Base-by-base conservation (phyloP, 2,888 invertebrate species). In the Hipparchia sbordonii region DNA sequence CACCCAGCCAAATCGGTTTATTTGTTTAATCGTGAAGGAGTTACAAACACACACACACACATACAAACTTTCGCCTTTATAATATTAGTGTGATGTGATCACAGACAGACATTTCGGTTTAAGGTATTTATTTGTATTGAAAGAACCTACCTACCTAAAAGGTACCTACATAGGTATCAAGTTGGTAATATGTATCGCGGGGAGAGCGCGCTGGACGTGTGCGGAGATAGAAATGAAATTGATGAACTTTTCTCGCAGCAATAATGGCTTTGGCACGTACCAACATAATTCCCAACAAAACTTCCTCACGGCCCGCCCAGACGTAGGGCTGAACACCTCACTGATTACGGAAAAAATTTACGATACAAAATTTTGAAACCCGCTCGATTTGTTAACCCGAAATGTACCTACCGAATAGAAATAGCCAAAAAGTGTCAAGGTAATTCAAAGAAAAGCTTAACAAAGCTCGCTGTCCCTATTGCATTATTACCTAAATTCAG, bases 221-320 rank as follows among this genome's bases (percentile, higher is more conserved):
- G 81, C 80, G 85, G 85, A 85, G 85, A 86, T 85, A 90, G 89
- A 91, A 93, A 94, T 93, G 91, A 94, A 94, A 94, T 93, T 94
- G 93, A 94, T 94, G 94, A 94, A 94, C 93, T 94, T 94, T 94
- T 92, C 92, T 92, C 90, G 86, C 90, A 90, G 91, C 92, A 94
- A 94, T 94, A 94, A 94, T 94, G 93, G 93, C 93, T 93, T 91
- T 93, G 92, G 94, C 94, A 94, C 94, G 94, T 94, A 93, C 93
- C 90, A 89, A 92, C 91, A 92, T 93, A 92, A 92, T 93, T 93
- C 91, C 89, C 88, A 85, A 84, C 89, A 91, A 93, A 93, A 94
- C 93, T 93, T 93, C 89, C 89, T 88, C 89, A 84, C 89, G 86
- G 86, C 84, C 85, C 85, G 80, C 84, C 86, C 81, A 74, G 75